Conservation (phyloP, 2,888 invertebrate genomes). For the Drosophila lacicola region DNA sequence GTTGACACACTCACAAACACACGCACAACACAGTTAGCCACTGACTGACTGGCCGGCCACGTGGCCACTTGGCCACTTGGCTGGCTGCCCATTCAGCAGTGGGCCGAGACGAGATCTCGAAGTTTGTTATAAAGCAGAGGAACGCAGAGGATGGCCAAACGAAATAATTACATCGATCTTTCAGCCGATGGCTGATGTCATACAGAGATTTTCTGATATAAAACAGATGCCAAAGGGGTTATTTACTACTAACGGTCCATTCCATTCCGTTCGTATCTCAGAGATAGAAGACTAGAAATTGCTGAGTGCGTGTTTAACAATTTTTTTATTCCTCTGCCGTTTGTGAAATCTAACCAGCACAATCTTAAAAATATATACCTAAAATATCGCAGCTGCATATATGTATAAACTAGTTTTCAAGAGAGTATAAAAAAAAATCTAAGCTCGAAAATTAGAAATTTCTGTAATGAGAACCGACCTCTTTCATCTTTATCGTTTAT, state of each 20-base stretch:
- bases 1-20: conserved; percentile 29
- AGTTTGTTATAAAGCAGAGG: conserved; percentile 10
- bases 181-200: not conserved
- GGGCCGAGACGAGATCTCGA: conserved; percentile 9
- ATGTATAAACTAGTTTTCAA: no score
- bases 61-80: conserved; percentile 48
- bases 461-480: no score
- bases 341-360: no score
- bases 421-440: no score
- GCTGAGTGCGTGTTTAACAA: no score
- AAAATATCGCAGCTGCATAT: no score
- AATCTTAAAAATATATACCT: no score
- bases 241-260: not conserved
- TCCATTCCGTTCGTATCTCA: not conserved
- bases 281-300: not conserved
- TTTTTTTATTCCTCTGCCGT: no score
- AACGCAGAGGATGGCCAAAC: not conserved
- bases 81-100: conserved; percentile 31
- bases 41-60: conserved; percentile 1
- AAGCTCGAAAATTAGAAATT: no score
- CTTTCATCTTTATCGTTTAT: no score
- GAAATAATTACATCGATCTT: conserved; percentile 1
- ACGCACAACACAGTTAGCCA: conserved; percentile 9
- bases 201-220: not conserved
- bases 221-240: not conserved